Base-by-base conservation (phyloP, 2,113 vertebrate species). In the Canis aureus region DNA sequence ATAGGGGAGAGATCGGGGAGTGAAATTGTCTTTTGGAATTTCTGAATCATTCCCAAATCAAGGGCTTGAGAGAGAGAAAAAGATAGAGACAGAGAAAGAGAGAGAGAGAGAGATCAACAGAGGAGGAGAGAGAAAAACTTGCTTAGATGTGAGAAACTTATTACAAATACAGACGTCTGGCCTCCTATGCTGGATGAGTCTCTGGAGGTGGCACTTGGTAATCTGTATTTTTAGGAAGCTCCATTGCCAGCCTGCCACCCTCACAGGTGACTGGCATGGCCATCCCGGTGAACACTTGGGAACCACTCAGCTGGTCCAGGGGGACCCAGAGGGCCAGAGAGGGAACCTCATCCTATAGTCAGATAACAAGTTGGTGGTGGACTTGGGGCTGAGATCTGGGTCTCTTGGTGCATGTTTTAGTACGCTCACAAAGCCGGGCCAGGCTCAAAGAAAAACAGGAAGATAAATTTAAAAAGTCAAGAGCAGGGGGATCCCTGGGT, bases 221-320 rank as follows among this genome's bases (percentile, higher is more conserved):
- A 32, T 38, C 49, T 51, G 7, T 0, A 25, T 15, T 38, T 86
- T 57, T 27, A 13, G 35, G n/a, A 38, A 67, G 3, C 20, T 9
- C 66, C 10, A 43, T 7, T 43, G 43, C 43, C 43, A 43, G 43
- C 43, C 43, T 43, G 43, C 43, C 7, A 43, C 22, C 16, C 6
- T 25, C 1, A 0, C 11, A 9, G 6, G 53, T 23, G 78, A 89
- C 32, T 20, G 16, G 15, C 15, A 3, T 3, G 5, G 71, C 16
- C 71, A 12, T 32, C 12, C 25, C 66, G 51, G 2, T 17, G 22
- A 62, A 15, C 23, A 49, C 23, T 10, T 20, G 1, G 67, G n/a
- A 84, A 32, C 19, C 29, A 55, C 57, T 81, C 25, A 29, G 43
- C 22, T 25, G 73, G 25, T 67, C 60, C 67, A 1, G 16, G 62